Evolutionary conservation across 1,140 invertebrate species (phyloP).

Genomic region (Cryptotermes secundus): DNA sequence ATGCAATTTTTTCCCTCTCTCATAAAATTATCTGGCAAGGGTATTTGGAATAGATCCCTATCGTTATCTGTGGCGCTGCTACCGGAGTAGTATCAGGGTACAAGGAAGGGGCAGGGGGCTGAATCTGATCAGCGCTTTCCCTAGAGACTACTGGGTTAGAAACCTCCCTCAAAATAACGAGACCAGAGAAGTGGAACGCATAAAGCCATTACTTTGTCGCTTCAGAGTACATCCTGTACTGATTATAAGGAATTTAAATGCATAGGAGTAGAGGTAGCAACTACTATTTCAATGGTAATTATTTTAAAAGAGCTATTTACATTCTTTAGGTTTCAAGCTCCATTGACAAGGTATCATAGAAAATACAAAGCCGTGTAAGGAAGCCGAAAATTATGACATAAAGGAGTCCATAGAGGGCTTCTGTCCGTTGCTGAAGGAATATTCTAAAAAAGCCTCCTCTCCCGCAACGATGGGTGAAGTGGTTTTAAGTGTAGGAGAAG

Average conservation of each 20-base stretch:
- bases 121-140: background rate
- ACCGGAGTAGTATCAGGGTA: background rate
- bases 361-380: background rate
- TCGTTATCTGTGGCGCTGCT: background rate
- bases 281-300: background rate
- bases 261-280: background rate
- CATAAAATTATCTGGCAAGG: background rate
- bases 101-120: background rate
- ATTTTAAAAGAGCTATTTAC: background rate
- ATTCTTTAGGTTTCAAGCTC: background rate
- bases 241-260: slow-evolving; percentile 5
- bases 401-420: background rate
- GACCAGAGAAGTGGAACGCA: background rate
- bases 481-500: background rate
- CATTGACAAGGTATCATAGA: background rate
- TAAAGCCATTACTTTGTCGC: background rate
- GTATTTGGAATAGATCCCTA: background rate
- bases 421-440: background rate
- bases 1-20: slow-evolving; percentile 1
- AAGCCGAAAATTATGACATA: background rate
- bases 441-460: background rate
- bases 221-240: background rate
- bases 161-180: background rate
- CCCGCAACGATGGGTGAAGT: background rate
- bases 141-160: background rate